A percentile compares a stretch with the other conserved stretches of the same genome.
Evolutionary conservation across 2,797 vertebrate genomes (phyloP).

Genomic region (Pipistrellus kuhlii): DNA sequence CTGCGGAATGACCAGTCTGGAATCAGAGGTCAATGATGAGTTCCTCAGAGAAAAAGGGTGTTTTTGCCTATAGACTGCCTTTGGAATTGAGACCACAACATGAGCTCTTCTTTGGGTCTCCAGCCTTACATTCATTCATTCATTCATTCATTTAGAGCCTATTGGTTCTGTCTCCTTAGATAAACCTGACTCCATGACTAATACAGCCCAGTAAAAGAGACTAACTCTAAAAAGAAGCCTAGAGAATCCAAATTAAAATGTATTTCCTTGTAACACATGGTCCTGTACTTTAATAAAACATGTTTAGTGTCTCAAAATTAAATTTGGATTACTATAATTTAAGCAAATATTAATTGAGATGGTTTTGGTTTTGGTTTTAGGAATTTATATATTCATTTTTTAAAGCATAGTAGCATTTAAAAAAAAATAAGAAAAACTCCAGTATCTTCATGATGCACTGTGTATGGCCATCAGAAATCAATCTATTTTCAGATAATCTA

Average conservation of each 20-base stretch:
- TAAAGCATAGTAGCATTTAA: background rate
- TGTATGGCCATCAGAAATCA: slow-evolving; percentile 53
- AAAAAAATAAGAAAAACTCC: background rate
- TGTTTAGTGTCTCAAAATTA: background rate
- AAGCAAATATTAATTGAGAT: background rate
- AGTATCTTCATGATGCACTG: background rate
- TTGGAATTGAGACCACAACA: background rate
- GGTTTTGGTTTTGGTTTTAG: background rate
- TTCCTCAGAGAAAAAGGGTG: background rate
- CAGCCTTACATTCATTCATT: background rate
- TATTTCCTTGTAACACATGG: background rate
- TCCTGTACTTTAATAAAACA: background rate
- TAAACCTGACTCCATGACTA: background rate
- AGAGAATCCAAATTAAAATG: background rate
- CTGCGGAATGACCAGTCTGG: background rate
- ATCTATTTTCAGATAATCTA: slow-evolving; percentile 72
- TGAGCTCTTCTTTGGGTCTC: background rate
- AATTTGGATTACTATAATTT: background rate
- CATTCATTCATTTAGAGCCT: background rate
- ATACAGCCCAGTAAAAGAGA: background rate
- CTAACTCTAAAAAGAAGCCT: background rate
- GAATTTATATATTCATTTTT: slow-evolving; percentile 14
- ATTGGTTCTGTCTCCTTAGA: background rate
- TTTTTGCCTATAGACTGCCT: background rate
- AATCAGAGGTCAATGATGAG: background rate